These are phyloP conservation scores for Apamea epomidion DNA, from an alignment of 2,888 invertebrate species.

Conservation along the genomic window DNA sequence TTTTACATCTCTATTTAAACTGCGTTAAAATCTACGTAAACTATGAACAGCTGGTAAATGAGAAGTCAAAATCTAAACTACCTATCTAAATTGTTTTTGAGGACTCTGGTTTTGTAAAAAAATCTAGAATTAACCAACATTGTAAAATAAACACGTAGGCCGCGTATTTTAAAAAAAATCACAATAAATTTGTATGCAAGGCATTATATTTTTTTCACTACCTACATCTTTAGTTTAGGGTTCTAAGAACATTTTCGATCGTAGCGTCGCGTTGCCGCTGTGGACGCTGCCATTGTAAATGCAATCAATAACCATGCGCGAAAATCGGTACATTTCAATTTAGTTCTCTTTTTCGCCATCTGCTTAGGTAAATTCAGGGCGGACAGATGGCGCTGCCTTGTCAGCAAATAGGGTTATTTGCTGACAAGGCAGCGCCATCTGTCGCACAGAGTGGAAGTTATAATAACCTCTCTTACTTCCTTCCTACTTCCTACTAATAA, in stretches of 20 bases:
- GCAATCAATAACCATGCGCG: not conserved
- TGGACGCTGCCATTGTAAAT: not conserved
- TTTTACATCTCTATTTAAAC: not conserved
- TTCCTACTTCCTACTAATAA: no score
- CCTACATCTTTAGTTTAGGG: not conserved
- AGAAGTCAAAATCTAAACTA: not conserved
- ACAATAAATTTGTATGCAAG: no score
- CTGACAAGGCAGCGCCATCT: slow-evolving; percentile 25
- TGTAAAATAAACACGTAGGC: not conserved
- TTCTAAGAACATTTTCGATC: not conserved
- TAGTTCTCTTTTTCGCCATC: not conserved
- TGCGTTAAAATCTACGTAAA: not conserved
- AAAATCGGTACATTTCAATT: slow-evolving; percentile 11
- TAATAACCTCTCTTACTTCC: not conserved
- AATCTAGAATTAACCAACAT: not conserved
- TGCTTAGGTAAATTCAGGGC: not conserved
- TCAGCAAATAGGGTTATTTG: no score
- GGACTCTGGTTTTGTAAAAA: not conserved
- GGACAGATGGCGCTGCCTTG: no score
- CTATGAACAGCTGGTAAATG: slow-evolving; percentile 1
- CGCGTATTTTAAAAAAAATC: no score
- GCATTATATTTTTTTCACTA: no score
- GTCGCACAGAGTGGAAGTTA: not conserved
- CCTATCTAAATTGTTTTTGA: not conserved
- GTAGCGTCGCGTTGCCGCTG: no score